Percentiles rank a stretch among this genome's conserved stretches.
Conservation (phyloP, 2,888 invertebrate genomes). For the Stenolophus ochropezus region DNA sequence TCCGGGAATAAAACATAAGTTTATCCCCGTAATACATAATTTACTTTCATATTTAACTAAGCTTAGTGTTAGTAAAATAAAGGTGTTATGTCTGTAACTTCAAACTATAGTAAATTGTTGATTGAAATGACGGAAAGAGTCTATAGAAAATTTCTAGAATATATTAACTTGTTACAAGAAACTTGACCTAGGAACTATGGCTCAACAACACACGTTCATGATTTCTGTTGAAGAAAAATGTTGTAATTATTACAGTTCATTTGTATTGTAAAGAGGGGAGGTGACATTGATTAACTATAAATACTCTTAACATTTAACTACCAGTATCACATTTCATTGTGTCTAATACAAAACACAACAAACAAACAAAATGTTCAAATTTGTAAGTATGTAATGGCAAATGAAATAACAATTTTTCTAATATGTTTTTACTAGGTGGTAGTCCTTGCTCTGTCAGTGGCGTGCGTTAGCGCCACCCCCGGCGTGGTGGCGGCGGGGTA, state of each 20-base stretch:
- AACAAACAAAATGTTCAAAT: not conserved
- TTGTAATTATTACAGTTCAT: not conserved
- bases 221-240: not conserved
- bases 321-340: not conserved
- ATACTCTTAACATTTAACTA: not conserved
- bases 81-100: too few species aligned
- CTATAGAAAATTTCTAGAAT: not conserved
- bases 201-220: not conserved
- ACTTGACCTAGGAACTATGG: not conserved
- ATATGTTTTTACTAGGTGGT: not conserved
- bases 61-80: too few species aligned
- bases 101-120: not conserved
- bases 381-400: too few species aligned
- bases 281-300: not conserved
- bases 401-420: too few species aligned
- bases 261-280: not conserved
- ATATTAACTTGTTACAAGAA: not conserved
- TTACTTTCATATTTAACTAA: too few species aligned
- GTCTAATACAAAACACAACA: not conserved
- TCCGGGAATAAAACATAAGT: too few species aligned
- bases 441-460: slow-evolving; percentile 60
- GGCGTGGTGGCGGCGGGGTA: slow-evolving; percentile 67
- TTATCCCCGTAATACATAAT: too few species aligned
- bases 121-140: not conserved
- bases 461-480: slow-evolving; percentile 67